Evolutionary conservation across 2,888 invertebrate species (phyloP).

Genomic region (Orthonevra nobilis): DNA sequence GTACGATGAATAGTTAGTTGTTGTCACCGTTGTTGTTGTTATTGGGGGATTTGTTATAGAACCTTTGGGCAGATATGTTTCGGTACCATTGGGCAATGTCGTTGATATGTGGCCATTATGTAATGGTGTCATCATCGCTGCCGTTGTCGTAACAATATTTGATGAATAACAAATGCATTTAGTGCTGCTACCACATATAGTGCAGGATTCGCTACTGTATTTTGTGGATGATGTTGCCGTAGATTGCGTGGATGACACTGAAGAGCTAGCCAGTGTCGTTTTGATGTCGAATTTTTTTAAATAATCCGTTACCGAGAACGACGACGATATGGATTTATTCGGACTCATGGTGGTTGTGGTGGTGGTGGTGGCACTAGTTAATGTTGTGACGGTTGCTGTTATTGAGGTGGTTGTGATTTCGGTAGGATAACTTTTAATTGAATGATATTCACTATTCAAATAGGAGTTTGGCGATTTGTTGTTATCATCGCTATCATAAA

Average conservation of each 20-base stretch:
- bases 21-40: constrained; percentile 7
- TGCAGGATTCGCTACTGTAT: constrained; percentile 7
- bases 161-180: constrained; percentile 33
- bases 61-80: not conserved
- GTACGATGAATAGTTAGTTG: constrained; percentile 56
- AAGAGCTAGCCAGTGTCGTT: constrained; percentile 6
- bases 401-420: constrained; percentile 62
- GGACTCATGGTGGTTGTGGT: constrained; percentile 33
- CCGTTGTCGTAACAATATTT: not conserved
- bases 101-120: not conserved
- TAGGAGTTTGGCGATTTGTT: constrained; percentile 32
- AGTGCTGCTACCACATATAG: constrained; percentile 15
- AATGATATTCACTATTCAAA: constrained; percentile 58
- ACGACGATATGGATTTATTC: constrained; percentile 24
- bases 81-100: not conserved
- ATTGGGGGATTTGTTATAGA: not conserved
- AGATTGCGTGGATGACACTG: not conserved
- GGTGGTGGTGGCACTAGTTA: constrained; percentile 29
- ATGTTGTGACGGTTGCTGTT: constrained; percentile 48
- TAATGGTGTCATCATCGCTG: constrained; percentile 5
- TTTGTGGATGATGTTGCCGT: constrained; percentile 16
- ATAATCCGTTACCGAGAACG: constrained; percentile 58
- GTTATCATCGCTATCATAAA: constrained; percentile 31
- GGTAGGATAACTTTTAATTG: constrained; percentile 59
- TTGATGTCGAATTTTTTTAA: constrained; percentile 57